These are phyloP conservation scores for Hoplodrina ambigua DNA, from an alignment of 2,888 invertebrate genomes.

Conservation along the genomic window DNA sequence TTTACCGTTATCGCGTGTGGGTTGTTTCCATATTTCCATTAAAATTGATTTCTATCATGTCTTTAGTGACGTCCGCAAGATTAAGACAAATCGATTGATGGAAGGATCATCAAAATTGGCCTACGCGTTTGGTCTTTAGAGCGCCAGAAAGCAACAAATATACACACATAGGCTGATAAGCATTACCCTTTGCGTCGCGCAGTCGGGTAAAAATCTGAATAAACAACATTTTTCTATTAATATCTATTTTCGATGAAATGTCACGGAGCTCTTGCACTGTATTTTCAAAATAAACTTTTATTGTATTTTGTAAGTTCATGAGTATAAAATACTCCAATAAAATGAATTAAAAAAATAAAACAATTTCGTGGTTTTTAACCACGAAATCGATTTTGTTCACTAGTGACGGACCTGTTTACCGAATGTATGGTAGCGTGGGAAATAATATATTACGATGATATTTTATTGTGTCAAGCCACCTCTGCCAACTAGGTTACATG, in stretches of 20 bases:
- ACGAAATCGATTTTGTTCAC: slow-evolving; percentile 1
- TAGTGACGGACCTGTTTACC: slow-evolving; percentile 55
- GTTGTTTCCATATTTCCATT: too few relatives aligned
- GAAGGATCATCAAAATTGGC: not conserved
- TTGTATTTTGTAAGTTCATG: not conserved
- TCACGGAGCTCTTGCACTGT: not conserved
- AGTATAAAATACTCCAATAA: slow-evolving; percentile 2
- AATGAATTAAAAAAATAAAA: slow-evolving; percentile 6
- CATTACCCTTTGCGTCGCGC: not conserved
- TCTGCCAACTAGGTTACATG: slow-evolving; percentile 79
- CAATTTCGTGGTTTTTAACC: too few relatives aligned
- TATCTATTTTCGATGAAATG: not conserved
- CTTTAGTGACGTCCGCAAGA: too few relatives aligned
- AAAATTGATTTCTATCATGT: too few relatives aligned
- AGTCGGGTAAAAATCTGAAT: not conserved
- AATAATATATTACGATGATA: slow-evolving; percentile 68
- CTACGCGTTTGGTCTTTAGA: not conserved
- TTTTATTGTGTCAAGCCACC: slow-evolving; percentile 67
- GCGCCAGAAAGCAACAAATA: slow-evolving; percentile 1
- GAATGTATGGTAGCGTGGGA: slow-evolving; percentile 65
- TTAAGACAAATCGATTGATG: too few relatives aligned
- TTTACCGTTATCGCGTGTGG: too few relatives aligned
- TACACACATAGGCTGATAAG: not conserved
- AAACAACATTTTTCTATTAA: not conserved
- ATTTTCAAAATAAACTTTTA: not conserved